These are phyloP conservation scores for Sarcophaga subvicina DNA, from an alignment of 2,888 invertebrate species.

Conservation along the genomic window DNA sequence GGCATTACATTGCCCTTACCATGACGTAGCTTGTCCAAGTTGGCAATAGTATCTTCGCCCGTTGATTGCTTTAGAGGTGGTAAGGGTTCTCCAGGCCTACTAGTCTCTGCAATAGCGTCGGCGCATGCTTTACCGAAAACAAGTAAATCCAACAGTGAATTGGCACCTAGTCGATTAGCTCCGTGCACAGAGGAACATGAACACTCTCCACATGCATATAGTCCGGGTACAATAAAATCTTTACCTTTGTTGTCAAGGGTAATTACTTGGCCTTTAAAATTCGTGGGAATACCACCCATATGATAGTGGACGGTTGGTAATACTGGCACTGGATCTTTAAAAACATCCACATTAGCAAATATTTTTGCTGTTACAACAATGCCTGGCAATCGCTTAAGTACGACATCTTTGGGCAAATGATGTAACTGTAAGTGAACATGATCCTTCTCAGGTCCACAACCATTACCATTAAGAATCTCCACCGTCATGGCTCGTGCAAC, in stretches of 20 bases:
- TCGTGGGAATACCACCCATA: constrained; percentile 99
- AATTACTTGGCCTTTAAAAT: constrained; percentile 94
- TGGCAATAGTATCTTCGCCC: constrained; percentile 95
- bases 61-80: constrained; percentile 80
- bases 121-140: constrained; percentile 99
- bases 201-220: constrained; percentile 97
- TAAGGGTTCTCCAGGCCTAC: constrained; percentile 90
- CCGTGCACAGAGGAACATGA: constrained; percentile 98
- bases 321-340: constrained; percentile 98
- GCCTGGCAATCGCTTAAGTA: constrained; percentile 91
- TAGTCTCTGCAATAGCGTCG: constrained; percentile 90
- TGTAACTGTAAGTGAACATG: constrained; percentile 96
- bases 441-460: constrained; percentile 97
- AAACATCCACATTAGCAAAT: constrained; percentile 99
- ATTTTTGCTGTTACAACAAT: constrained; percentile 99
- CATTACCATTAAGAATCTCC: constrained; percentile 97
- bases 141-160: constrained; percentile 97
- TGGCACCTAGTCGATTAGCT: constrained; percentile 99
- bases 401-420: constrained; percentile 95
- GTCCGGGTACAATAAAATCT: constrained; percentile 87
- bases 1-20: constrained; percentile 90
- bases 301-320: constrained; percentile 99
- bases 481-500: constrained; percentile 98
- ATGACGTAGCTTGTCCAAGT: constrained; percentile 92
- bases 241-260: constrained; percentile 73